Base-by-base conservation (phyloP, 2,888 invertebrate species). In the Stegana nigrithorax region DNA sequence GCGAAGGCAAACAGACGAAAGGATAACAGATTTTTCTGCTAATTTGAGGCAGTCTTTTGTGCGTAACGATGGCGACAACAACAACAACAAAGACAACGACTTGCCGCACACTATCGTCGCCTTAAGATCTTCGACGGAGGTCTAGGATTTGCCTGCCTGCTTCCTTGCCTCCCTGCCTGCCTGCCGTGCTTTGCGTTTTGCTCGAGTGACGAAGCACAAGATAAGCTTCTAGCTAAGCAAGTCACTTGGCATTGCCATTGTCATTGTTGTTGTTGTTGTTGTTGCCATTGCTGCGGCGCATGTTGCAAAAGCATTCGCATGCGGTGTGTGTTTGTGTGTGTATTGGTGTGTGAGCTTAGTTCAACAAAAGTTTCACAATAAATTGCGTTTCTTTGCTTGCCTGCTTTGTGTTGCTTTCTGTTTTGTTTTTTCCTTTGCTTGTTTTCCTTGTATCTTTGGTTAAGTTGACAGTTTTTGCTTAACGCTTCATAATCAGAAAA, bases 401-500 rank as follows among this genome's bases (percentile, higher is more conserved):
- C n/a, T 36, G 36, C 10, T n/a, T 36, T 36, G 36, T 10, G 36
- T 36, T n/a, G 10, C 36, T n/a, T 36, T 10, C 36, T 36, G 36
- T n/a, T n/a, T 36, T n/a, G 12, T 36, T 36, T n/a, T n/a, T 19
- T n/a, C n/a, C n/a, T n/a, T n/a, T n/a, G n/a, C n/a, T n/a, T n/a
- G n/a, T n/a, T n/a, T n/a, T n/a, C 47, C 12, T 47, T 12, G 47
- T 47, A n/a, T n/a, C n/a, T n/a, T n/a, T n/a, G n/a, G 21, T 23
- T 23, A 77, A 72, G 83, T 83, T 83, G 82, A 82, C 82, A 83
- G 83, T 83, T n/a, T n/a, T n/a, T n/a, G 74, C 80, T 82, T 82
- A 82, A 83, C 83, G 83, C 83, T 83, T 82, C 83, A 83, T 82
- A 82, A 82, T 83, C 83, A 82, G 81, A 80, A 80, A 82, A 80